phyloP scores from a whole-genome alignment of 2,888 invertebrate genomes.

The Sipha maydis region DNA sequence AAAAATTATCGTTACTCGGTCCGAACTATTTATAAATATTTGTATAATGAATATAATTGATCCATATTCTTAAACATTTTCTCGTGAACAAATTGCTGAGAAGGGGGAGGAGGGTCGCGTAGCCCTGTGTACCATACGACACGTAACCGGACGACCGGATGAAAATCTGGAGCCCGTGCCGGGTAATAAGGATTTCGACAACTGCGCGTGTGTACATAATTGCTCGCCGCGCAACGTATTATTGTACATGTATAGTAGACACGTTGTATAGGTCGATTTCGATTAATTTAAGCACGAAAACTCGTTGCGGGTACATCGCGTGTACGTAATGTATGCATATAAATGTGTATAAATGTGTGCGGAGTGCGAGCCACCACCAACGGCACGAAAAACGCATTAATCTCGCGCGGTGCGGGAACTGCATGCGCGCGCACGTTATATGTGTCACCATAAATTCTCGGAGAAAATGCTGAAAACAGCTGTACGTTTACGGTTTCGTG shows the following conservation, averaged over 20 bases:
- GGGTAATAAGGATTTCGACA: not conserved
- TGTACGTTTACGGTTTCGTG: not conserved
- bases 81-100: too few relatives aligned
- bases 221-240: not conserved
- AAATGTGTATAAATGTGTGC: too few relatives aligned
- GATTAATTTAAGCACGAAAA: constrained; percentile 40
- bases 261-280: not conserved
- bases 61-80: too few relatives aligned
- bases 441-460: constrained; percentile 34
- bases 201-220: not conserved
- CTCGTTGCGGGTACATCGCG: not conserved
- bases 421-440: not conserved
- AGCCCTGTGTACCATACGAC: too few relatives aligned
- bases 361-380: not conserved
- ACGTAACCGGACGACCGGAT: too few relatives aligned
- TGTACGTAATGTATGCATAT: not conserved
- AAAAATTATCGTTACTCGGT: too few relatives aligned
- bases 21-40: too few relatives aligned
- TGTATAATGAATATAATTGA: too few relatives aligned
- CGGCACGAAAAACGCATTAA: constrained; percentile 34
- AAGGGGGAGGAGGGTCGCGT: too few relatives aligned
- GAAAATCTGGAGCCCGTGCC: too few relatives aligned
- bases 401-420: not conserved
- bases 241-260: not conserved
- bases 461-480: constrained; percentile 41